A percentile compares a stretch with the other conserved stretches of the same genome.
Evolutionary conservation across 2,797 vertebrate species (phyloP).

Genomic region (Zenarchopterus dispar): DNA sequence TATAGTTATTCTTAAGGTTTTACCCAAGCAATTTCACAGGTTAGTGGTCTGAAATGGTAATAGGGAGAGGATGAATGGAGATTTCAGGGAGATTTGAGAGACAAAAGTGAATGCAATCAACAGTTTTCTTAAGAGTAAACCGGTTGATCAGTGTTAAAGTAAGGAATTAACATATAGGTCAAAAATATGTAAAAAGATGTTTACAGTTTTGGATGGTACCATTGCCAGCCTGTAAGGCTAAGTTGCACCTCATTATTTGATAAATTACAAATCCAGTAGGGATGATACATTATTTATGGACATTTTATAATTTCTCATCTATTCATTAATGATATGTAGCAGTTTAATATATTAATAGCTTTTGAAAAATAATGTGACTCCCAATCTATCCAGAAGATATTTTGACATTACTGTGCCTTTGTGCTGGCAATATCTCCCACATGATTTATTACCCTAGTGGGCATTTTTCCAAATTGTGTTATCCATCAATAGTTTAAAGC

Average conservation of each 20-base stretch:
- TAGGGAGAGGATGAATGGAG: conserved; percentile 26
- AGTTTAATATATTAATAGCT: not conserved
- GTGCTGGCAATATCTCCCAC: not conserved
- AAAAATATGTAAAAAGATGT: not conserved
- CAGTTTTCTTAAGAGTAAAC: not conserved
- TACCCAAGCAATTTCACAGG: conserved; percentile 56
- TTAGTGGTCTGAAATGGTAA: conserved; percentile 41
- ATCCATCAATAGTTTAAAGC: not conserved
- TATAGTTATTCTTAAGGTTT: conserved; percentile 41
- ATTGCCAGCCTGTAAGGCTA: no score
- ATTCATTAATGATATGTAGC: not conserved
- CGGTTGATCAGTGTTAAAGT: not conserved
- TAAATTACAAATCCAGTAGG: not conserved
- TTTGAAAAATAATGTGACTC: not conserved
- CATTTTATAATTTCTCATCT: conserved; percentile 1
- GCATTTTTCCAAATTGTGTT: not conserved
- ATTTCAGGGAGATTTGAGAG: not conserved
- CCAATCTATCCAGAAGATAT: not conserved
- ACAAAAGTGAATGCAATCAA: not conserved
- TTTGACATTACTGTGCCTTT: not conserved
- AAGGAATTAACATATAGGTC: not conserved
- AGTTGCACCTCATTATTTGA: not conserved
- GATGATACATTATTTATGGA: conserved; percentile 2
- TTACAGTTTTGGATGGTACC: not conserved
- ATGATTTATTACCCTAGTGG: not conserved